These are phyloP conservation scores for Acanthis flammea DNA, from an alignment of 2,797 vertebrate genomes.

Conservation along the genomic window DNA sequence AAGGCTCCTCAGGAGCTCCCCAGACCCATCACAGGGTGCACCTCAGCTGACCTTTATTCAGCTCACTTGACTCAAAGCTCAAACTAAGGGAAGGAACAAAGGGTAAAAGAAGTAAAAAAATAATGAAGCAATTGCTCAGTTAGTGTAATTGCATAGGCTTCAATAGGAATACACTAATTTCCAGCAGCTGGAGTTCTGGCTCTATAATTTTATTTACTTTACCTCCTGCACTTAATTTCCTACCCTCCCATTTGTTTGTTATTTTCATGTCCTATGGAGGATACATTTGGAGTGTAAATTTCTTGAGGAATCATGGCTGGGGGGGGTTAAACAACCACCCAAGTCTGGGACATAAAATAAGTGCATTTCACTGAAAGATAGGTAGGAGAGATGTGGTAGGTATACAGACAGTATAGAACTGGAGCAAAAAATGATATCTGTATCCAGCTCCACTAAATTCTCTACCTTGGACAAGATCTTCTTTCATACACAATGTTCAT, in stretches of 20 bases:
- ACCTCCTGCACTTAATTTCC: conserved; percentile 45
- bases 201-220: conserved; percentile 36
- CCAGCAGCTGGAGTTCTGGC: conserved; percentile 24
- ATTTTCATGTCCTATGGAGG: neutral
- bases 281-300: neutral
- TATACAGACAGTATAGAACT: neutral
- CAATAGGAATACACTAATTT: conserved; percentile 5
- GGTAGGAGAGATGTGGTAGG: neutral
- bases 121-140: conserved; percentile 29
- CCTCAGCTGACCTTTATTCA: neutral
- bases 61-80: neutral
- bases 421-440: neutral
- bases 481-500: neutral
- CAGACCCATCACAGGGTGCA: neutral
- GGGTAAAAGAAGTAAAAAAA: conserved; percentile 27
- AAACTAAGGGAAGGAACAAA: neutral
- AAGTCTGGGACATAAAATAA: neutral
- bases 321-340: neutral
- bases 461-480: neutral
- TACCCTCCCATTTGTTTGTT: conserved; percentile 19
- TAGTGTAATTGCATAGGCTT: conserved; percentile 37
- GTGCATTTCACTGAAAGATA: neutral
- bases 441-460: neutral
- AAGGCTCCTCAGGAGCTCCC: neutral
- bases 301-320: neutral